A percentile compares a stretch with the other conserved stretches of the same genome.
phyloP scores from a whole-genome alignment of 2,113 vertebrate species.

The Megaleporinus macrocephalus region DNA sequence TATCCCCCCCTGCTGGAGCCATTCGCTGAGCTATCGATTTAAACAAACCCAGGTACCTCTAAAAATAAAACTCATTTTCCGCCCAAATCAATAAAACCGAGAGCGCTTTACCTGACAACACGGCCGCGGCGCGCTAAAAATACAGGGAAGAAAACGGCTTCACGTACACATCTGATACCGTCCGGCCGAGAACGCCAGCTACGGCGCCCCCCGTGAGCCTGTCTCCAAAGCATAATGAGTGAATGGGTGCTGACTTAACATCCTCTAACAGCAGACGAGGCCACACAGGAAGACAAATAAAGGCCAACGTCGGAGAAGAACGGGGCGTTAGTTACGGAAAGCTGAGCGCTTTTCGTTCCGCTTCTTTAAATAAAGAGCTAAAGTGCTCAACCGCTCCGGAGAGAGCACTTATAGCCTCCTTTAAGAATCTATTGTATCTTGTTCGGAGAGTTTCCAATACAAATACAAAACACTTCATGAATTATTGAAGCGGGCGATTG shows the following conservation, averaged over 20 bases:
- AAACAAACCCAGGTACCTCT: constrained; percentile 20
- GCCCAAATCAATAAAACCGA: constrained; percentile 36
- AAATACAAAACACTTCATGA: constrained; percentile 33
- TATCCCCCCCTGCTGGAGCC: constrained; percentile 42
- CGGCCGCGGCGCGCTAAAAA: neutral
- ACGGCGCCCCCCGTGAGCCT: neutral
- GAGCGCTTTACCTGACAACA: constrained; percentile 11
- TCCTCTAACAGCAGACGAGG: constrained; percentile 26
- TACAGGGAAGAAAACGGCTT: neutral
- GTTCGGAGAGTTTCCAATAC: constrained; percentile 5
- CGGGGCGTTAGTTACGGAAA: neutral
- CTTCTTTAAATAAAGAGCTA: constrained; percentile 5
- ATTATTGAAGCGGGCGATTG: constrained; percentile 13
- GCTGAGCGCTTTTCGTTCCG: neutral
- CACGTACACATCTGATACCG: neutral
- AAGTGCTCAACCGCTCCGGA: neutral
- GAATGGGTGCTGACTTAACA: neutral
- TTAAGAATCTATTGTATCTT: constrained; percentile 28
- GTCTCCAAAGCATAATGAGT: neutral
- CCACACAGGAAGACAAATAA: constrained; percentile 12
- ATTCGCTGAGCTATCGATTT: constrained; percentile 40
- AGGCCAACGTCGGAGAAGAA: constrained; percentile 10
- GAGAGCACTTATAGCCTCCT: constrained; percentile 9
- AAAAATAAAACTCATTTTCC: constrained; percentile 36
- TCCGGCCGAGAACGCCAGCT: neutral